Conservation (phyloP, 2,888 invertebrate species). For the Agriopis leucophaearia region DNA sequence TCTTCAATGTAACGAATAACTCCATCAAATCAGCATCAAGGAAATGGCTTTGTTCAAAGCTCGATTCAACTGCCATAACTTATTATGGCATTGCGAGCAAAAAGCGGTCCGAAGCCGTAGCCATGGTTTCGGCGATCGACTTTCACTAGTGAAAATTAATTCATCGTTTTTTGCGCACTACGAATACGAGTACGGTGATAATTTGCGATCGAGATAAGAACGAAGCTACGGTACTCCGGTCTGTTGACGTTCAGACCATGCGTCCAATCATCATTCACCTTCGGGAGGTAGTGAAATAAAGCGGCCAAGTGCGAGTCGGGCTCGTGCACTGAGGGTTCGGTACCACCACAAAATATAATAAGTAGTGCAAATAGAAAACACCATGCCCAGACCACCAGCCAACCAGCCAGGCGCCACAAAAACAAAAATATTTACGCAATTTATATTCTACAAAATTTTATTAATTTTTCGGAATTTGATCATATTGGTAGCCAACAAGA, state of each 20-base stretch:
- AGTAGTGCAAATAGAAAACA: no score
- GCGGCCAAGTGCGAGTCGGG: no score
- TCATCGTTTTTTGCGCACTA: conserved; percentile 41
- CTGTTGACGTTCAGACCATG: conserved; percentile 40
- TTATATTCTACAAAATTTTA: no score
- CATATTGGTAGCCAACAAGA: no score
- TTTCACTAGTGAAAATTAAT: conserved; percentile 46
- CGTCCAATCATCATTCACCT: conserved; percentile 34
- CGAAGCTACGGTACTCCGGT: conserved; percentile 33
- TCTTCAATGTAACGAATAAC: conserved; percentile 43
- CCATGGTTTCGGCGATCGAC: conserved; percentile 41
- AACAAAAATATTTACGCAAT: no score
- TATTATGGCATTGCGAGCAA: conserved; percentile 43
- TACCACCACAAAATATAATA: no score
- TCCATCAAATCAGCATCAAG: conserved; percentile 49
- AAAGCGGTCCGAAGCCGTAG: conserved; percentile 28
- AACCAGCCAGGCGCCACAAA: no score
- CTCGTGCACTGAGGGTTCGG: no score
- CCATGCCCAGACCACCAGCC: no score
- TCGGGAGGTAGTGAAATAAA: conserved; percentile 34
- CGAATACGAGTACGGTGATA: conserved; percentile 42
- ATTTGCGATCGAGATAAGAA: conserved; percentile 43
- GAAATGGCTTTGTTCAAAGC: conserved; percentile 49
- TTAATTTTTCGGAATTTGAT: no score
- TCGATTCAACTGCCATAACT: conserved; percentile 51